Evolutionary conservation across 2,888 invertebrate genomes (phyloP).

Genomic region (Idaea biselata): DNA sequence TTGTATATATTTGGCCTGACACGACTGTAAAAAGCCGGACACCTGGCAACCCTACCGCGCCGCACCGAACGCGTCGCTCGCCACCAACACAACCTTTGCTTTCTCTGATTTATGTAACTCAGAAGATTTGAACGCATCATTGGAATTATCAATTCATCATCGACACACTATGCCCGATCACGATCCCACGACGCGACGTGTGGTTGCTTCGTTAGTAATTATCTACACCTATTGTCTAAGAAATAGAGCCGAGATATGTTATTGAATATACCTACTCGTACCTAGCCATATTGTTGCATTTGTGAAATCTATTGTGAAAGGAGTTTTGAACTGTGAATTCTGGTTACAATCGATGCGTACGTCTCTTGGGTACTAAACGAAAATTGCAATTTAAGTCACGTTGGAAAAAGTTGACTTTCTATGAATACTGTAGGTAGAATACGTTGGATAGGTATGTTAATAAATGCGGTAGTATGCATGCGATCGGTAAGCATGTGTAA

Average conservation of each 20-base stretch:
- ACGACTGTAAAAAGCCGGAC: no score
- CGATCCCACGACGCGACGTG: conserved; percentile 28
- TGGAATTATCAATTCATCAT: conserved; percentile 17
- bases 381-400: conserved; percentile 58
- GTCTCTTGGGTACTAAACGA: conserved; percentile 42
- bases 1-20: no score
- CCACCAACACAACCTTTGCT: conserved; percentile 47
- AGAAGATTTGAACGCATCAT: conserved; percentile 20
- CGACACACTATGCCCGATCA: conserved; percentile 35
- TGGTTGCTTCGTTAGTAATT: conserved; percentile 20
- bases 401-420: conserved; percentile 70
- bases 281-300: conserved; percentile 34
- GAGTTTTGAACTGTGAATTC: conserved; percentile 27
- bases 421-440: conserved; percentile 50
- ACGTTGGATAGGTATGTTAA: conserved; percentile 39
- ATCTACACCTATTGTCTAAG: conserved; percentile 24
- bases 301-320: conserved; percentile 44
- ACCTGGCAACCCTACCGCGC: no score
- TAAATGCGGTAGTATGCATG: conserved; percentile 25
- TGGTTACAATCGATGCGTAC: conserved; percentile 32
- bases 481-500: conserved; percentile 47
- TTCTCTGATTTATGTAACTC: conserved; percentile 63
- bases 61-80: conserved; percentile 9
- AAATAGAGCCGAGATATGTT: conserved; percentile 29
- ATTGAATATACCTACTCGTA: conserved; percentile 19